Evolutionary conservation across 2,113 vertebrate genomes (phyloP).

Genomic region (Chloropsis cyanopogon): DNA sequence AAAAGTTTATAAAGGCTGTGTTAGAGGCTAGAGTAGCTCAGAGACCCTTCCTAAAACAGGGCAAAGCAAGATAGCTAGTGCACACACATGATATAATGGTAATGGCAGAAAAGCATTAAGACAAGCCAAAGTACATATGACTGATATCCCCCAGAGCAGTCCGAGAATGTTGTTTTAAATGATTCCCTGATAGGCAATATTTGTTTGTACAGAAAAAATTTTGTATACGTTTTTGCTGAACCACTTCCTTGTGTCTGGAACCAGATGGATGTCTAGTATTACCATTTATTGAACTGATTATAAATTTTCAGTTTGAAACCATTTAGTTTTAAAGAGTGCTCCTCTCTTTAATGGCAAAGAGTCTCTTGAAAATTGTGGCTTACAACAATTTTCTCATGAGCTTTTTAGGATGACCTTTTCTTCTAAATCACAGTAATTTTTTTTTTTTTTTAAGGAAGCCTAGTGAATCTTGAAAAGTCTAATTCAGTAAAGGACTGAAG

Average conservation of each 20-base stretch:
- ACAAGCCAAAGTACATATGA: neutral
- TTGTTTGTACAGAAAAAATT: neutral
- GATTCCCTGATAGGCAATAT: neutral
- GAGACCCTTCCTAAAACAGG: neutral
- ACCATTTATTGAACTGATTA: neutral
- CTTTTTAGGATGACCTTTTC: neutral
- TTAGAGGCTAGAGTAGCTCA: neutral
- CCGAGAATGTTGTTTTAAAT: neutral
- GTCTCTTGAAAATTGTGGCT: neutral
- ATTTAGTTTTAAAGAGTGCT: neutral
- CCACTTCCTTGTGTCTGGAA: neutral
- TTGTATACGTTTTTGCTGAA: neutral
- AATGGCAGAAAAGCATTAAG: neutral
- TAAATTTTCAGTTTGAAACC: neutral
- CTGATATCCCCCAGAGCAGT: neutral
- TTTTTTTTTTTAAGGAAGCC: neutral
- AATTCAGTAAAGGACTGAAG: neutral
- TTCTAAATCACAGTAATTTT: neutral
- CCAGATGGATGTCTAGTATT: neutral
- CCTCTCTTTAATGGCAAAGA: neutral
- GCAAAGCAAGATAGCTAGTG: neutral
- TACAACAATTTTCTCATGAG: neutral
- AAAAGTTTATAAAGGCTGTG: neutral
- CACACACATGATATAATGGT: neutral
- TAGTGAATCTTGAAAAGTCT: neutral